Percentiles rank a stretch among this genome's conserved stretches.
Conservation (phyloP, 2,888 invertebrate species). For the Spilarctia lutea region DNA sequence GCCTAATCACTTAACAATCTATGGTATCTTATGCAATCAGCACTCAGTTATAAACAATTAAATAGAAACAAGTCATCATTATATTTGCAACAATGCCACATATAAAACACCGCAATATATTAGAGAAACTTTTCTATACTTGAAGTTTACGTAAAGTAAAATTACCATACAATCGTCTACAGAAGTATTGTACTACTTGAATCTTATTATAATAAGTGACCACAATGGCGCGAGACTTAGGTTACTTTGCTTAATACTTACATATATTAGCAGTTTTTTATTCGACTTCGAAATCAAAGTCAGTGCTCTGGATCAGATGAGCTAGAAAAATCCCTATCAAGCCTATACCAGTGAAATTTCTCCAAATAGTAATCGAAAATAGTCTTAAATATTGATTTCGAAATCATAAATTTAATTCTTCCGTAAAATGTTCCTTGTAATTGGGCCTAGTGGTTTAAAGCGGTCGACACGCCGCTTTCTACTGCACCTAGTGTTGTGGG, state of each 20-base stretch:
- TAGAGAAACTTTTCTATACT: constrained; percentile 12
- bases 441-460: too few relatives aligned
- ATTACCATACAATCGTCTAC: constrained; percentile 46
- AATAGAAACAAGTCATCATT: not conserved
- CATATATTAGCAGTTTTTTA: not conserved
- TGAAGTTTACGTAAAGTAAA: constrained; percentile 35
- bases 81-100: constrained; percentile 12
- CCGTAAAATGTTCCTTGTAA: not conserved
- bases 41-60: not conserved
- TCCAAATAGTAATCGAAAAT: not conserved
- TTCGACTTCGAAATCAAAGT: not conserved
- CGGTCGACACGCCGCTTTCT: too few relatives aligned
- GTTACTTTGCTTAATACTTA: constrained; percentile 7
- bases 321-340: not conserved
- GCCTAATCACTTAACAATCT: not conserved
- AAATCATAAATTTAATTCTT: not conserved
- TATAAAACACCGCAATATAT: not conserved
- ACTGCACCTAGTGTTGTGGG: too few relatives aligned
- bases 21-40: not conserved
- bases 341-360: not conserved
- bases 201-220: constrained; percentile 39
- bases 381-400: not conserved
- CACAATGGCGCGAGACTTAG: constrained; percentile 14
- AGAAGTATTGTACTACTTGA: constrained; percentile 22
- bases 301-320: too few relatives aligned